Evolutionary conservation across 2,113 vertebrate species (phyloP).

Genomic region (Saccopteryx bilineata): DNA sequence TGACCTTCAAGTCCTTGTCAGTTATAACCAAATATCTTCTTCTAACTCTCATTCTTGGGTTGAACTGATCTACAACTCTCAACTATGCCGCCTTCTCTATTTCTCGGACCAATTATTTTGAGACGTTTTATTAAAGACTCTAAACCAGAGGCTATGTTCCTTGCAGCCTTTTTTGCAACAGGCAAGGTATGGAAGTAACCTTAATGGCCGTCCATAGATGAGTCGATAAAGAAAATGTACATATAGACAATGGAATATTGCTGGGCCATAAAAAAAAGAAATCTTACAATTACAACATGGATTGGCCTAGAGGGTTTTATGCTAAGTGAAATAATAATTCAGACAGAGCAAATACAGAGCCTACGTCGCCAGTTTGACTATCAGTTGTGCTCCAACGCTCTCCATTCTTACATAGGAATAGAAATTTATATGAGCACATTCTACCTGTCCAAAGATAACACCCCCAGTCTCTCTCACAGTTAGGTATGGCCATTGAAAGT

Average conservation of each 20-base stretch:
- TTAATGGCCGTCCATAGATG: background rate
- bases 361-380: background rate
- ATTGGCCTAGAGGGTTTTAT: background rate
- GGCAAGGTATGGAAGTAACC: background rate
- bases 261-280: background rate
- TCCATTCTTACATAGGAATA: background rate
- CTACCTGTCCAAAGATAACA: background rate
- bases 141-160: background rate
- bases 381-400: background rate
- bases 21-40: background rate
- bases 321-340: background rate
- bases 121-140: constrained; percentile 12
- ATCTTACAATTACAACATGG: background rate
- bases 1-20: background rate
- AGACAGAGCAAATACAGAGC: background rate
- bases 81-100: background rate
- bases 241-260: background rate
- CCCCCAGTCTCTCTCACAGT: background rate
- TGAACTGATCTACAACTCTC: background rate
- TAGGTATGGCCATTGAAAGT: background rate
- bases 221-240: background rate
- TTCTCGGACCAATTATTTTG: background rate
- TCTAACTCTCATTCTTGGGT: background rate
- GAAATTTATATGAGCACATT: background rate
- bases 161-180: background rate